These are phyloP conservation scores for Agrypnus murinus DNA, from an alignment of 2,888 invertebrate genomes.

Conservation along the genomic window DNA sequence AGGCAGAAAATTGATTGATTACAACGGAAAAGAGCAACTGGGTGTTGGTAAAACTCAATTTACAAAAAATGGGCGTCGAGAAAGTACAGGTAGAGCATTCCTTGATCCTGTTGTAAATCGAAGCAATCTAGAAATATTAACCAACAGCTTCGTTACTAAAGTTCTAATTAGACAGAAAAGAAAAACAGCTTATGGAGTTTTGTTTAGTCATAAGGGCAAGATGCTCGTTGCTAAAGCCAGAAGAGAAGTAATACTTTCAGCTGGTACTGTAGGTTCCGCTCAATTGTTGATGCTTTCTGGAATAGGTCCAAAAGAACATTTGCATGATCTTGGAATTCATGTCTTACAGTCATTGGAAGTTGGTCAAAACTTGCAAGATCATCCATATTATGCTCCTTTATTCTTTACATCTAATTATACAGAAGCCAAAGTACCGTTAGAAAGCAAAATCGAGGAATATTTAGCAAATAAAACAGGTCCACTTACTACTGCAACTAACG, in stretches of 20 bases:
- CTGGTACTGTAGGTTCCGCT: constrained; percentile 87
- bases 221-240: constrained; percentile 75
- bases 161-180: constrained; percentile 78
- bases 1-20: constrained; percentile 75
- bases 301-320: constrained; percentile 79
- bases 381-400: constrained; percentile 80
- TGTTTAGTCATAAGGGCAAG: constrained; percentile 77
- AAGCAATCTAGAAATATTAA: constrained; percentile 80
- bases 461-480: too few relatives aligned
- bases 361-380: constrained; percentile 86
- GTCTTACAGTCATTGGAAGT: constrained; percentile 80
- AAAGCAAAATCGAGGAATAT: constrained; percentile 51
- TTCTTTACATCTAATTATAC: constrained; percentile 71
- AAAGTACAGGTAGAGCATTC: constrained; percentile 85
- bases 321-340: constrained; percentile 74
- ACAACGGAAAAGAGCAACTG: constrained; percentile 76
- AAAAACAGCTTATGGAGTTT: constrained; percentile 78
- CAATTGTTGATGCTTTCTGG: constrained; percentile 90
- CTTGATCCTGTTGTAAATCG: constrained; percentile 78
- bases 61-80: constrained; percentile 80
- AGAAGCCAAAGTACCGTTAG: constrained; percentile 1
- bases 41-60: constrained; percentile 79
- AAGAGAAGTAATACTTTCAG: constrained; percentile 84
- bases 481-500: too few relatives aligned
- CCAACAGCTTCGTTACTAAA: constrained; percentile 79